These are phyloP conservation scores for Ectemnius lituratus DNA, from an alignment of 2,888 invertebrate species.

Conservation along the genomic window DNA sequence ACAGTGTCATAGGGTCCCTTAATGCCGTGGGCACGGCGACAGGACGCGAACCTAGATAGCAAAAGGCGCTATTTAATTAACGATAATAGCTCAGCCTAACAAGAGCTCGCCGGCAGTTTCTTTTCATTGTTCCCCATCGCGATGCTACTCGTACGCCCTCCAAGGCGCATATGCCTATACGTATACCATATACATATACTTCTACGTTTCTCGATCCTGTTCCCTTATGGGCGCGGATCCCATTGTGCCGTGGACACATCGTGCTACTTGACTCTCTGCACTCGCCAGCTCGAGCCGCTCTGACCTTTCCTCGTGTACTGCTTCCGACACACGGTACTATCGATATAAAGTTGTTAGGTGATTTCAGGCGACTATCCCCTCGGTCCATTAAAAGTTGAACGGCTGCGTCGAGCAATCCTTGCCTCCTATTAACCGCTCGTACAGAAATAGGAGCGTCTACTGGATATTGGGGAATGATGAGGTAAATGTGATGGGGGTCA, in stretches of 20 bases:
- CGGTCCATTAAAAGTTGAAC: no score
- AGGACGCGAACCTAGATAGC: constrained; percentile 59
- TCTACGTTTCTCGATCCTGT: constrained; percentile 25
- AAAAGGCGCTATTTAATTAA: constrained; percentile 69
- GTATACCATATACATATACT: not conserved
- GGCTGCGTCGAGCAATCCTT: no score
- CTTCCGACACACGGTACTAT: no score
- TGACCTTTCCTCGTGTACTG: constrained; percentile 8
- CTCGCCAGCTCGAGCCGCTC: constrained; percentile 17
- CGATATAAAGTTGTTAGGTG: constrained; percentile 29
- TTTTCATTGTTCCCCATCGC: constrained; percentile 68
- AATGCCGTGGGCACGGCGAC: constrained; percentile 57
- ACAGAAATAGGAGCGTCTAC: no score
- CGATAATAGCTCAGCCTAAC: constrained; percentile 67
- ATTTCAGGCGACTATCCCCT: constrained; percentile 5
- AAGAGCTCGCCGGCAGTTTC: constrained; percentile 62
- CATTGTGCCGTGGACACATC: constrained; percentile 21
- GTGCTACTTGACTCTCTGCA: constrained; percentile 13
- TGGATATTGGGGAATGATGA: no score
- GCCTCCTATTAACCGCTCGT: no score
- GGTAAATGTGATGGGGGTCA: no score
- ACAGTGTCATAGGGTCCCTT: constrained; percentile 60
- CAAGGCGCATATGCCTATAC: constrained; percentile 28
- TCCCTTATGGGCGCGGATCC: constrained; percentile 9
- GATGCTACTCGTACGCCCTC: constrained; percentile 49